Evolutionary conservation across 2,797 vertebrate species (phyloP).

Genomic region (Benthosema pterotum): DNA sequence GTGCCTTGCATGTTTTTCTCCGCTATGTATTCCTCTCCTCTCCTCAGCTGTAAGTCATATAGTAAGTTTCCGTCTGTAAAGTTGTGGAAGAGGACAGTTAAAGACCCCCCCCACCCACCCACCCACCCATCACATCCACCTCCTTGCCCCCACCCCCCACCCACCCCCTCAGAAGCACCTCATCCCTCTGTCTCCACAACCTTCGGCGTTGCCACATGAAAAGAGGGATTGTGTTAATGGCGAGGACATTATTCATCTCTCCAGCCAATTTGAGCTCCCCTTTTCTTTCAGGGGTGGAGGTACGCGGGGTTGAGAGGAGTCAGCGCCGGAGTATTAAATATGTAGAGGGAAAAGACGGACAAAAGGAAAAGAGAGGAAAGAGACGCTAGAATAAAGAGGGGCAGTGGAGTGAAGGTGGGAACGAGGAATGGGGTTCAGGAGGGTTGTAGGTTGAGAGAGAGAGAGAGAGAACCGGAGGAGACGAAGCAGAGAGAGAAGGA

Average conservation of each 20-base stretch:
- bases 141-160: constrained; percentile 60
- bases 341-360: constrained; percentile 77
- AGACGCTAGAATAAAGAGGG: constrained; percentile 61
- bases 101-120: constrained; percentile 2
- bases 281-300: constrained; percentile 72
- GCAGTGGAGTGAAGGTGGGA: constrained; percentile 49
- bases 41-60: background rate
- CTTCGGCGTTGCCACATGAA: constrained; percentile 77
- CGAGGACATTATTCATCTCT: constrained; percentile 89
- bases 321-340: constrained; percentile 82
- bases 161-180: constrained; percentile 21
- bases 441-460: background rate
- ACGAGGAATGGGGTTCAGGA: constrained; percentile 4
- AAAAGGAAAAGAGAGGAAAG: constrained; percentile 41
- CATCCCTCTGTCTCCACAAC: constrained; percentile 50
- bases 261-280: constrained; percentile 84
- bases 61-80: constrained; percentile 30
- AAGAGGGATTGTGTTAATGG: constrained; percentile 85
- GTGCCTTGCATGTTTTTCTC: too few species aligned
- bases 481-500: constrained; percentile 4
- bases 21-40: too few species aligned
- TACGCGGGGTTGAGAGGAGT: constrained; percentile 74
- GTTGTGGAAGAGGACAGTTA: constrained; percentile 44
- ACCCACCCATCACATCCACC: constrained; percentile 38
- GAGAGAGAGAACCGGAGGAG: background rate